Evolutionary conservation across 2,113 vertebrate species (phyloP).

Genomic region (Otus sunia): DNA sequence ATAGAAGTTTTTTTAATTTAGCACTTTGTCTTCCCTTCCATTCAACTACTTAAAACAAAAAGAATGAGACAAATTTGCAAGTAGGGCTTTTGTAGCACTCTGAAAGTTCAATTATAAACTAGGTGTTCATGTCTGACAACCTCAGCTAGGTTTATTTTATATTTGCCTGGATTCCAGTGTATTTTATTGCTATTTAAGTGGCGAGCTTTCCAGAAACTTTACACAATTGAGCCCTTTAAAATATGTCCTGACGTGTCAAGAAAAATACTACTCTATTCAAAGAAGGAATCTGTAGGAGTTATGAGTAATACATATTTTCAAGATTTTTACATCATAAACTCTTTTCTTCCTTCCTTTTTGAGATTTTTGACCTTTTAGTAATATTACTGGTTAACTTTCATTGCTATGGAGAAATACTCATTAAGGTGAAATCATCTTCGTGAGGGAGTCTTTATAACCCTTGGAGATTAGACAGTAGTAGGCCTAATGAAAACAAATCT

Average conservation of each 20-base stretch:
- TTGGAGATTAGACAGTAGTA: background rate
- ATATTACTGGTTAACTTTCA: background rate
- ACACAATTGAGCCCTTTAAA: background rate
- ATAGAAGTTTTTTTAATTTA: background rate
- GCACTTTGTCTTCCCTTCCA: background rate
- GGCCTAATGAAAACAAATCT: background rate
- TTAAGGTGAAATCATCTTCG: background rate
- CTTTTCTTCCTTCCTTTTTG: background rate
- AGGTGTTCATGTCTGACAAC: background rate
- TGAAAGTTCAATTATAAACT: conserved; percentile 21
- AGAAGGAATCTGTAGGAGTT: background rate
- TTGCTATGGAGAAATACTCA: background rate
- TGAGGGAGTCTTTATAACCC: background rate
- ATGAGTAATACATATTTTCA: background rate
- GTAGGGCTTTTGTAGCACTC: background rate
- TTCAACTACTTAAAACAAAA: background rate
- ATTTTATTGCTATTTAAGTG: background rate
- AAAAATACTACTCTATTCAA: background rate
- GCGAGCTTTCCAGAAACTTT: background rate
- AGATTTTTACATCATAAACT: background rate
- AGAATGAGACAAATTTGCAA: background rate
- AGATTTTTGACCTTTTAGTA: background rate
- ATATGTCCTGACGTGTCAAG: background rate
- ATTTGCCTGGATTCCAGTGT: background rate
- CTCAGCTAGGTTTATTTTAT: background rate